Evolutionary conservation across 2,113 vertebrate genomes (phyloP), one percentile per base, ranked within the genome.

Genomic region (Cyanoderma ruficeps): DNA sequence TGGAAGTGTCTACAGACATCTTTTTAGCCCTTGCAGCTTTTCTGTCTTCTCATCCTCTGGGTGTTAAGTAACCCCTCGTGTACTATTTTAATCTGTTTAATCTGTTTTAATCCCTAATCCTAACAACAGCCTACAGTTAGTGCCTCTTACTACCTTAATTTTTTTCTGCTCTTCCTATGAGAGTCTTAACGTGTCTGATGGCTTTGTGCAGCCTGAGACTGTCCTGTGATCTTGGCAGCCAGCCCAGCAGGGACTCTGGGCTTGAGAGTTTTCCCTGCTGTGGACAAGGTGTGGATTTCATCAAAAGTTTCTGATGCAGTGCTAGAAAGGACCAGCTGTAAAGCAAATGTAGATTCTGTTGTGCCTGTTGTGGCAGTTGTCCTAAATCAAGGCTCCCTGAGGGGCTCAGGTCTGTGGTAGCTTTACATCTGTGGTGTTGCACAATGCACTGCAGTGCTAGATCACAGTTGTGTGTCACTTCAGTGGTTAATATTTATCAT

Each of bases 71-170:
- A 93, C 63, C 46, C 57, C 65, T 88, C 37, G 4, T 67, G 59
- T 85, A 46, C 92, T 94, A 37, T 92, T 89, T 94, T 75, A 95
- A 96, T 95, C 86, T 83, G 57, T 52, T 88, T 92, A 80, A 91
- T 96, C 91, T 87, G 33, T 67, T 89, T 90, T 90, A 94, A 96
- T 96, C 76, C 21, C 30, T 87, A 68, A 76, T 90, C 86, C 83
- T 89, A 41, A 53, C 76, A 90, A n/a, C 64, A 90, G 21, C 30
- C 53, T 87, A 31, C 60, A 39, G 57, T 74, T 76, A 31, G 44
- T 84, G 41, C 49, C 69, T 92, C 83, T 86, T 88, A 31, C 79
- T 75, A 15, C 27, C 28, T 80, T 71, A 21, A 27, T 71, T 92
- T 90, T 92, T 93, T 93, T 71, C 56, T 70, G 28, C 41, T 59